A percentile compares a stretch with the other conserved stretches of the same genome.
These are phyloP conservation scores for Pyralis farinalis DNA, from an alignment of 2,888 invertebrate species.

Conservation along the genomic window DNA sequence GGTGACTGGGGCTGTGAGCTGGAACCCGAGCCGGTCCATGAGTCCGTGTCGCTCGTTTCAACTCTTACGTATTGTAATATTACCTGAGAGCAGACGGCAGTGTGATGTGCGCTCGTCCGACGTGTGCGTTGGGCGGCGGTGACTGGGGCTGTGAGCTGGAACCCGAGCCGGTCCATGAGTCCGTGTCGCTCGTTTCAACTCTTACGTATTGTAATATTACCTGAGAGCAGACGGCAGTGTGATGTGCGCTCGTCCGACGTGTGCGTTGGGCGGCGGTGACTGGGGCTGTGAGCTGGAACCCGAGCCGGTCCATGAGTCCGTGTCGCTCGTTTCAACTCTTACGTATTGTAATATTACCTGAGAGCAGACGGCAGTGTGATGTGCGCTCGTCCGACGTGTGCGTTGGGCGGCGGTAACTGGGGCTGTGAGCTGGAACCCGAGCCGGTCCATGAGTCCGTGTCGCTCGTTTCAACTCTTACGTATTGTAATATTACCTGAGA, in stretches of 20 bases:
- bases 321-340: constrained; percentile 65
- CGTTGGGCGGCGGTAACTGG: constrained; percentile 50
- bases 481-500: too few relatives aligned
- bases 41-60: constrained; percentile 72
- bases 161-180: constrained; percentile 63
- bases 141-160: constrained; percentile 57
- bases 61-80: too few relatives aligned
- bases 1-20: constrained; percentile 60
- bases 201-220: too few relatives aligned
- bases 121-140: constrained; percentile 45
- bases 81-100: too few relatives aligned
- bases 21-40: constrained; percentile 57
- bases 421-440: constrained; percentile 52
- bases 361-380: too few relatives aligned
- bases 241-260: constrained; percentile 55
- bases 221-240: too few relatives aligned
- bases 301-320: constrained; percentile 70
- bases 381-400: constrained; percentile 50
- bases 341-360: too few relatives aligned
- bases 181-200: constrained; percentile 68
- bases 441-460: constrained; percentile 74
- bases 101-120: constrained; percentile 55
- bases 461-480: constrained; percentile 60
- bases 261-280: constrained; percentile 49
- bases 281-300: constrained; percentile 53